Evolutionary conservation across 2,888 invertebrate genomes (phyloP).

Genomic region (Sphaerophoria rueppellii): DNA sequence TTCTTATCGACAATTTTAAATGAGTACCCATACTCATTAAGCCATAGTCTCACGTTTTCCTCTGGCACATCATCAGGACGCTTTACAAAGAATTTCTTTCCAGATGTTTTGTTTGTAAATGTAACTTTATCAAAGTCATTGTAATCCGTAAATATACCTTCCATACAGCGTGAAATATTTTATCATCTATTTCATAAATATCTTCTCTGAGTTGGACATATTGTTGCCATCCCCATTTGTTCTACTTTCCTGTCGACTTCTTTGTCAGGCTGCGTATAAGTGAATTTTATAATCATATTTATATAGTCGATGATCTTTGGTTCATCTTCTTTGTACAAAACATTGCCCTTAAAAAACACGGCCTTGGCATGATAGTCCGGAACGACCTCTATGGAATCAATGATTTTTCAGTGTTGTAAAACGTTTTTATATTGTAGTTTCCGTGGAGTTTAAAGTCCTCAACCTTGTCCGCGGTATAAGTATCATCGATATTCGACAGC

Average conservation of each 20-base stretch:
- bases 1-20: too few species aligned
- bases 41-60: too few species aligned
- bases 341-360: conserved; percentile 22
- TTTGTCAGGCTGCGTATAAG: conserved; percentile 7
- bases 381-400: not conserved
- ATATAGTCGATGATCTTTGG: conserved; percentile 24
- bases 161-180: conserved; percentile 14
- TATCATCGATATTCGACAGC: conserved; percentile 1
- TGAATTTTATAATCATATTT: not conserved
- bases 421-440: conserved; percentile 2
- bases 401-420: not conserved
- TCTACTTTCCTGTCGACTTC: not conserved
- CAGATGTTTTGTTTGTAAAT: not conserved
- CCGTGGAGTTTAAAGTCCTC: conserved; percentile 5
- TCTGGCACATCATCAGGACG: too few species aligned
- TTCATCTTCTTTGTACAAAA: conserved; percentile 19
- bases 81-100: too few species aligned
- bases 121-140: conserved; percentile 12
- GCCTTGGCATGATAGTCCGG: conserved; percentile 13
- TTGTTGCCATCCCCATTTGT: not conserved
- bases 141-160: conserved; percentile 25
- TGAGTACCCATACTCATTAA: too few species aligned
- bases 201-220: conserved; percentile 17
- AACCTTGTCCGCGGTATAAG: not conserved
- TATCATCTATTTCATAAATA: conserved; percentile 30